These are phyloP conservation scores for Stramonita haemastoma DNA, from an alignment of 2,888 invertebrate genomes.

Conservation along the genomic window DNA sequence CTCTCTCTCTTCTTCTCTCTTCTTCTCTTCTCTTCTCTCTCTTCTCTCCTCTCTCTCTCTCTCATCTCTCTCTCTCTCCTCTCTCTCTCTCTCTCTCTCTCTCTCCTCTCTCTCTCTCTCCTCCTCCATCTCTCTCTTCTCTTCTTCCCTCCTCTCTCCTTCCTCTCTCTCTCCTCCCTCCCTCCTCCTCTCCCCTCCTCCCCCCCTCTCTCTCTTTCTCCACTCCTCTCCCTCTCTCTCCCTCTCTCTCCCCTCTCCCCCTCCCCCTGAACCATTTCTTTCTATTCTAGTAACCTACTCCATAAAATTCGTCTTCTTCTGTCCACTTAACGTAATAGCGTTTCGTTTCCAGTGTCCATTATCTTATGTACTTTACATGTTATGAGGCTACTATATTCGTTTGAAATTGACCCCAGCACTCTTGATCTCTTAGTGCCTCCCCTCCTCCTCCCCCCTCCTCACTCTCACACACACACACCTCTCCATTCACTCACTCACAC, in stretches of 20 bases:
- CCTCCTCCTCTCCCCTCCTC: not conserved
- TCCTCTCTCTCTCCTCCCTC: not conserved
- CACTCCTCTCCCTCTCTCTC: too few species aligned
- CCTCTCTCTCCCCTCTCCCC: not conserved
- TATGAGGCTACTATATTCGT: too few species aligned
- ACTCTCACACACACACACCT: too few species aligned
- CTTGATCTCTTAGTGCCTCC: too few species aligned
- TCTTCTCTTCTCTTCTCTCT: not conserved
- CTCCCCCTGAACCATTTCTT: not conserved
- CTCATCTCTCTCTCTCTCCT: not conserved
- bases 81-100: not conserved
- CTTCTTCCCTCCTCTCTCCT: not conserved
- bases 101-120: constrained; percentile 8
- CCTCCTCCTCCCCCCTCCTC: too few species aligned
- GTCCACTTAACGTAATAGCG: too few species aligned
- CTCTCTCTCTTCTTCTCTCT: not conserved
- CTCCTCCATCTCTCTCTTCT: not conserved
- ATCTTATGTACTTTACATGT: too few species aligned
- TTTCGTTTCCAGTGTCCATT: too few species aligned
- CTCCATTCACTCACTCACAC: too few species aligned
- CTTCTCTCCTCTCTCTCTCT: not conserved
- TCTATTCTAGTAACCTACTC: too few species aligned
- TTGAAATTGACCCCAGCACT: too few species aligned
- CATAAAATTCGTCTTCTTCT: too few species aligned
- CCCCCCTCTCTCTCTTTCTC: not conserved